Evolutionary conservation across 2,888 invertebrate genomes (phyloP).

Genomic region (Melikaiella ostensackeni): DNA sequence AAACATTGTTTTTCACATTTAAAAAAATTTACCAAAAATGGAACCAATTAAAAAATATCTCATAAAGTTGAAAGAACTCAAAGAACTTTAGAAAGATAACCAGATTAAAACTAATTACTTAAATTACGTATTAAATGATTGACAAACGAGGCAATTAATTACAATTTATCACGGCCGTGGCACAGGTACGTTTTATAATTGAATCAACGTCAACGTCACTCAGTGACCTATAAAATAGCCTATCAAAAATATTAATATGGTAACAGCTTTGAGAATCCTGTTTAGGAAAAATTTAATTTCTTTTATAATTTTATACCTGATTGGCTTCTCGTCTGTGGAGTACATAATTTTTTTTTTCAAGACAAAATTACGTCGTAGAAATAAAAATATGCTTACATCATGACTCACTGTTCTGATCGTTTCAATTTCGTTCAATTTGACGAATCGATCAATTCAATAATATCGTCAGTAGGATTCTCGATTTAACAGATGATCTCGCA

Average conservation of each 20-base stretch:
- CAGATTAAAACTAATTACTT: not conserved
- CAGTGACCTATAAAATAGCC: not conserved
- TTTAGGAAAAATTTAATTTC: not conserved
- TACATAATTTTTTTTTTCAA: not conserved
- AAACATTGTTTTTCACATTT: not conserved
- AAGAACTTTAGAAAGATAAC: not conserved
- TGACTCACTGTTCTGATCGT: not conserved
- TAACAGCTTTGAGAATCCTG: not conserved
- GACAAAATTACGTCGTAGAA: not conserved
- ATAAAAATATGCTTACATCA: conserved; percentile 3
- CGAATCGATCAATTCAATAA: conserved; percentile 4
- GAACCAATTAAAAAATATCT: not conserved
- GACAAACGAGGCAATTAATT: not conserved
- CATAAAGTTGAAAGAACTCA: not conserved
- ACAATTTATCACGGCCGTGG: conserved; percentile 11
- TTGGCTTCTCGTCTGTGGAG: not conserved
- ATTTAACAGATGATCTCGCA: not conserved
- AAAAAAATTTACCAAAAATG: not conserved
- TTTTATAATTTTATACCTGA: not conserved
- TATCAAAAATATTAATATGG: conserved; percentile 6
- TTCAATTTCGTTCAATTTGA: conserved; percentile 10
- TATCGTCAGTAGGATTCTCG: not conserved
- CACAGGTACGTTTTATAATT: conserved; percentile 3
- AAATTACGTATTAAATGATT: not conserved
- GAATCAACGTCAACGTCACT: conserved; percentile 9